Evolutionary conservation across 2,888 invertebrate species (phyloP), one percentile per base, ranked within the genome.

Genomic region (Synergus gifuensis): DNA sequence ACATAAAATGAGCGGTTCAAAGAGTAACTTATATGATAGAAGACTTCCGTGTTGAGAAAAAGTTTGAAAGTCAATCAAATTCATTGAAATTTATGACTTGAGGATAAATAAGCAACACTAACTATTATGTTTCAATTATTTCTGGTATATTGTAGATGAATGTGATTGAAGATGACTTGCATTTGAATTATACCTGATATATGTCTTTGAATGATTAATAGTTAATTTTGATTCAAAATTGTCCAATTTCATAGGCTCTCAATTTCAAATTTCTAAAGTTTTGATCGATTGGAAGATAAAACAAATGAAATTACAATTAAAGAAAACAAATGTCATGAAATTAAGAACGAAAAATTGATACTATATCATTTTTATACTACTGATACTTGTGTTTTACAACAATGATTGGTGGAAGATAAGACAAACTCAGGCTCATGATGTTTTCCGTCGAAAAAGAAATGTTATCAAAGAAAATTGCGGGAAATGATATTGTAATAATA

Each of bases 41-140:
- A 67, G 22, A 69, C 69, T 69, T 69, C 69, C 69, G 49, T 69
- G 28, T 28, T 22, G 9, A 69, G 14, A 69, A 69, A 69, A 69
- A 69, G 16, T 46, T 14, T 69, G 49, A 28, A 49, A 69, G 46
- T 49, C 69, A 69, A 49, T 46, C 46, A 49, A 69, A 69, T 67
- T 46, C 44, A 69, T 28, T 44, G 14, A 46, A 14, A 69, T 69
- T 69, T 69, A 69, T 36, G 14, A 67, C 18, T 28, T 28, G 46
- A 49, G 16, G 22, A 49, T 49, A 14, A 49, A 0, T 22, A 4
- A 12, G 18, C 2, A 66, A 66, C n/a, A 66, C 9, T n/a, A n/a
- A 7, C 1, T n/a, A 42, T 16, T 44, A 44, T 18, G 42, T 44
- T 66, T 54, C 16, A 66, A 66, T 44, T 66, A 66, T 8, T 42